Evolutionary conservation across 2,888 invertebrate species (phyloP).

Genomic region (Rugalucina vietnamica): DNA sequence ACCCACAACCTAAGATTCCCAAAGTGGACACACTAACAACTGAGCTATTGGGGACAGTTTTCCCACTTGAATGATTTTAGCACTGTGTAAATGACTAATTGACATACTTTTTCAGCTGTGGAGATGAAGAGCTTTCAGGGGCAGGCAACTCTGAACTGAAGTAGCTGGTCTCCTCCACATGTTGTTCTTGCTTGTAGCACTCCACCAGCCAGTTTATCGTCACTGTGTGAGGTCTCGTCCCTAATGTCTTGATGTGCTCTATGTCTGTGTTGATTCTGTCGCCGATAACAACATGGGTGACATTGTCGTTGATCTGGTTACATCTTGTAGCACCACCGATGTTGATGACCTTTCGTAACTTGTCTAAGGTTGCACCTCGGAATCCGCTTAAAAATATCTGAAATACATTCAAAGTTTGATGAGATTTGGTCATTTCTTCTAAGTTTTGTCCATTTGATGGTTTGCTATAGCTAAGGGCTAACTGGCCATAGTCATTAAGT

Average conservation of each 20-base stretch:
- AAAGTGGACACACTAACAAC: no score
- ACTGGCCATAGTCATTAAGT: no score
- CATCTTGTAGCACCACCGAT: constrained; percentile 93
- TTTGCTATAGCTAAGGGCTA: no score
- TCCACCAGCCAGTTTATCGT: constrained; percentile 90
- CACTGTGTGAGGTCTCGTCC: constrained; percentile 86
- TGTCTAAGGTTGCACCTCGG: constrained; percentile 87
- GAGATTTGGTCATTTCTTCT: no score
- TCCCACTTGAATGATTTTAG: no score
- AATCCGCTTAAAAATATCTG: constrained; percentile 90
- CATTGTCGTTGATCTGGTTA: constrained; percentile 89
- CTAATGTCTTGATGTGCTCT: constrained; percentile 66
- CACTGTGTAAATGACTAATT: no score
- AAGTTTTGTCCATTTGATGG: no score
- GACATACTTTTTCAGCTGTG: constrained; percentile 57
- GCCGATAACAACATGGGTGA: constrained; percentile 92
- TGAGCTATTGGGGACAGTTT: no score
- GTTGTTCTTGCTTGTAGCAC: constrained; percentile 88
- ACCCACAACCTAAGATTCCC: no score
- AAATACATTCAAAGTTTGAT: no score
- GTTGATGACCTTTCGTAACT: constrained; percentile 88
- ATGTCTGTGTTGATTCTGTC: constrained; percentile 83
- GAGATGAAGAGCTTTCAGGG: constrained; percentile 61
- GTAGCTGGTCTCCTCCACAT: constrained; percentile 86
- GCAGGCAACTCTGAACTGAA: constrained; percentile 66